These are phyloP conservation scores for Myotis brandtii DNA, from an alignment of 2,113 vertebrate genomes.

Conservation along the genomic window DNA sequence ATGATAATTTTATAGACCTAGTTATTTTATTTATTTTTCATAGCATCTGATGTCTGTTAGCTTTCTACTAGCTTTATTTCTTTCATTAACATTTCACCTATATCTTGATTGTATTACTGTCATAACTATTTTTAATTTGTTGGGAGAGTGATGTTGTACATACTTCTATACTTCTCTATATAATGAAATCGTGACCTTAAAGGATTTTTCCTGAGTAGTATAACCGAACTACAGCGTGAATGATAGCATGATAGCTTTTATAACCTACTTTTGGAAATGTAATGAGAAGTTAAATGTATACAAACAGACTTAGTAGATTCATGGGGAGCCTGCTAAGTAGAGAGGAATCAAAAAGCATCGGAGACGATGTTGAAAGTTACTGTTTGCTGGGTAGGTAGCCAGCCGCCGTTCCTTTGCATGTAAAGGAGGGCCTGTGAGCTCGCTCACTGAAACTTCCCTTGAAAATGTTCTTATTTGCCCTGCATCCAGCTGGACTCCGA, in stretches of 20 bases:
- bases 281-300: not conserved
- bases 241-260: not conserved
- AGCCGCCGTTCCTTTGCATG: not conserved
- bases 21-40: not conserved
- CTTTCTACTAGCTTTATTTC: not conserved
- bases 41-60: not conserved
- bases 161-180: not conserved
- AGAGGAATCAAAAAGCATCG: not conserved
- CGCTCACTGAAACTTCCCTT: constrained; percentile 33
- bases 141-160: not conserved
- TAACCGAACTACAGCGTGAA: not conserved
- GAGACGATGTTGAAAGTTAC: not conserved
- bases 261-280: not conserved
- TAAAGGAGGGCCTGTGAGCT: constrained; percentile 25
- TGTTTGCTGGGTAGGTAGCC: constrained; percentile 54
- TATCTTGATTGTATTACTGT: not conserved
- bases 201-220: not conserved
- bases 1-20: not conserved
- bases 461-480: constrained; percentile 46
- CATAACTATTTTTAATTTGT: not conserved
- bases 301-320: not conserved
- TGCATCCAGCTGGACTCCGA: constrained; percentile 13
- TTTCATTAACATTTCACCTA: not conserved
- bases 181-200: not conserved
- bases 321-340: not conserved